Evolutionary conservation across 1,140 invertebrate genomes (phyloP).

Genomic region (Drosophila tropicalis): DNA sequence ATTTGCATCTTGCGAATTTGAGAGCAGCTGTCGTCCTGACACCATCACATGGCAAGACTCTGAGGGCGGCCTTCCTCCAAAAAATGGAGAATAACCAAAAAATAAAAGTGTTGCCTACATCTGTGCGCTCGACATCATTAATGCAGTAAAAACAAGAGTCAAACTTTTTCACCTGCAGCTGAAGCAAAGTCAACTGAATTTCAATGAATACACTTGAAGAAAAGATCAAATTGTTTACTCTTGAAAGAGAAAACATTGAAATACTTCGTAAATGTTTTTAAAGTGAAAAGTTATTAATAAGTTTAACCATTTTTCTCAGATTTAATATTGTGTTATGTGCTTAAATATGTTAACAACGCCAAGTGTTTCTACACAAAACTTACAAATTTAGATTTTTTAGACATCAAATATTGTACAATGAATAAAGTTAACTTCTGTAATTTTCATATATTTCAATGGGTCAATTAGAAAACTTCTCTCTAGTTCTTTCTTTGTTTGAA

Average conservation of each 20-base stretch:
- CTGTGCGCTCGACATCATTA: slow-evolving; percentile 63
- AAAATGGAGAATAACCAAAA: slow-evolving; percentile 34
- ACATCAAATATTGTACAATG: too few relatives aligned
- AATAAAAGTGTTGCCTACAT: slow-evolving; percentile 56
- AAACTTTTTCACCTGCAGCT: slow-evolving; percentile 24
- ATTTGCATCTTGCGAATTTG: slow-evolving; percentile 36
- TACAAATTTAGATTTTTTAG: too few relatives aligned
- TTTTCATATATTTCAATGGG: too few relatives aligned
- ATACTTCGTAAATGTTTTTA: too few relatives aligned
- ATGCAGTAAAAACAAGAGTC: slow-evolving; percentile 49
- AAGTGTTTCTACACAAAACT: too few relatives aligned
- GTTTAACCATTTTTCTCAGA: too few relatives aligned
- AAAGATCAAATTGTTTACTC: neutral
- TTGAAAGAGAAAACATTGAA: too few relatives aligned
- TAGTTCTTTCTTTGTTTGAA: neutral
- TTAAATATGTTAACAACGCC: too few relatives aligned
- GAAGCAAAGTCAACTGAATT: slow-evolving; percentile 22
- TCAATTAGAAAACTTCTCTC: too few relatives aligned
- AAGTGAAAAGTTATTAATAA: too few relatives aligned
- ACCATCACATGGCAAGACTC: neutral
- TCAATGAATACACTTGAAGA: slow-evolving; percentile 8
- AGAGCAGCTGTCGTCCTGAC: slow-evolving; percentile 14
- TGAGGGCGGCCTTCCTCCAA: neutral
- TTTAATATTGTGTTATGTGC: too few relatives aligned
- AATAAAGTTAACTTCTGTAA: too few relatives aligned